phyloP scores from a whole-genome alignment of 37 sponge, comb jelly and placozoan species.

The Diacarnus erythraeanus region DNA sequence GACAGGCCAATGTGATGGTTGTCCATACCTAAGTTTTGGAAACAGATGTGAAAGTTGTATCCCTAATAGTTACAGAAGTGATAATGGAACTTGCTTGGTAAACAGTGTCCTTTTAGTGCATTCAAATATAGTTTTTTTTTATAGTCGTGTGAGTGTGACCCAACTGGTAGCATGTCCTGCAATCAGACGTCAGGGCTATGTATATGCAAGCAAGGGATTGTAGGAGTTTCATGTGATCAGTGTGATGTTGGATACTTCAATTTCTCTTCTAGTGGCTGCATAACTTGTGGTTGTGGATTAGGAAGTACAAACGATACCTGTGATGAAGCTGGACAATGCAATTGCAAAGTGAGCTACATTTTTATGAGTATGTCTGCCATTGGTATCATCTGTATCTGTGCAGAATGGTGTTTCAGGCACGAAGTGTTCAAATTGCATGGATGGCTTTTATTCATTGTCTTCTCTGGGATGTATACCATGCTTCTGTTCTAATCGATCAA shows the following conservation, averaged over 20 bases:
- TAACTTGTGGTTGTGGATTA: constrained; percentile 32
- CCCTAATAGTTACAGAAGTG: constrained; percentile 26
- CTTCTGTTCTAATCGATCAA: constrained; percentile 30
- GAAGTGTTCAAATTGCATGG: constrained; percentile 28
- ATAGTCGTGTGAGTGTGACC: constrained; percentile 24
- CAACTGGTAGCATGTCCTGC: constrained; percentile 1
- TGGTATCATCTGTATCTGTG: not conserved
- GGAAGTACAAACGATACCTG: constrained; percentile 15
- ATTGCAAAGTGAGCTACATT: constrained; percentile 37
- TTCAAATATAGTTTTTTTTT: not conserved
- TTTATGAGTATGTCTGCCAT: no score
- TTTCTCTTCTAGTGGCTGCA: constrained; percentile 18
- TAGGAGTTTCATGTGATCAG: constrained; percentile 7
- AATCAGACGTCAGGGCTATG: constrained; percentile 28
- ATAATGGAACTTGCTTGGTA: constrained; percentile 7
- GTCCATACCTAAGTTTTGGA: constrained; percentile 26
- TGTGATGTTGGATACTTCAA: constrained; percentile 17
- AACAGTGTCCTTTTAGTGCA: not conserved
- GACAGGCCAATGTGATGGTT: constrained; percentile 42
- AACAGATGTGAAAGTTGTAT: constrained; percentile 30
- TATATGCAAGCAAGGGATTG: constrained; percentile 21
- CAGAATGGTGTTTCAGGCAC: constrained; percentile 22
- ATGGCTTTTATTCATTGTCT: constrained; percentile 14
- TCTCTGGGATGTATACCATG: constrained; percentile 21
- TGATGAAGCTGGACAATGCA: constrained; percentile 24